phyloP scores from a whole-genome alignment of 2,797 vertebrate species.

The Micropoecilia bifurca region DNA sequence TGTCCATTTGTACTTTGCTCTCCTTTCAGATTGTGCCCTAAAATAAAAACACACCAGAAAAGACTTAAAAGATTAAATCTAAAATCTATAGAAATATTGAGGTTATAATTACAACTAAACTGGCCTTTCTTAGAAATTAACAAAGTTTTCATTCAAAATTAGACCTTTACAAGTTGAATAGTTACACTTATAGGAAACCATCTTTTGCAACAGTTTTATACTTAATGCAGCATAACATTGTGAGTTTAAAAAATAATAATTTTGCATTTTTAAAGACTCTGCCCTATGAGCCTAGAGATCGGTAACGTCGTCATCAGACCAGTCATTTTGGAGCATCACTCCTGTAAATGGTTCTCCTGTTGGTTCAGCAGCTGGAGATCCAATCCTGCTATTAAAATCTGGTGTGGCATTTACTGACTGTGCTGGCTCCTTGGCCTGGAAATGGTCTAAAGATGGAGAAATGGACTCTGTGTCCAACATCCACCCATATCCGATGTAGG shows the following conservation, averaged over 20 bases:
- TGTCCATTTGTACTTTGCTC: not conserved
- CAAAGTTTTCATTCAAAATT: slow-evolving; percentile 4
- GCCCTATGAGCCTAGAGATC: slow-evolving; percentile 48
- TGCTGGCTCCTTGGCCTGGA: slow-evolving; percentile 48
- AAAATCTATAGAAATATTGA: slow-evolving; percentile 1
- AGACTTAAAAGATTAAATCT: not conserved
- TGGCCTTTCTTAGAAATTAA: not conserved
- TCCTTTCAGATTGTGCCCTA: not conserved
- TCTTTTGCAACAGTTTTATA: not conserved
- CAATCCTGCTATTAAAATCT: slow-evolving; percentile 29
- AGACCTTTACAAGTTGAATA: slow-evolving; percentile 1
- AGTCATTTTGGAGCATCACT: slow-evolving; percentile 44
- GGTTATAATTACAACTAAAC: not conserved
- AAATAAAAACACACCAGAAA: not conserved
- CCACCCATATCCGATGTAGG: slow-evolving; percentile 58
- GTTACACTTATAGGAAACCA: not conserved
- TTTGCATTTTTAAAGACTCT: not conserved
- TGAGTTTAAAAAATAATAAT: not conserved
- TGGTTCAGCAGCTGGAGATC: slow-evolving; percentile 23
- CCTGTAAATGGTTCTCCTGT: slow-evolving; percentile 34
- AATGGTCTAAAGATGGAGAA: slow-evolving; percentile 58
- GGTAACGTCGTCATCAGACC: slow-evolving; percentile 67
- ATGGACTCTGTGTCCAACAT: slow-evolving; percentile 64
- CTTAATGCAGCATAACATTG: not conserved
- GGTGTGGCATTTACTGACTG: slow-evolving; percentile 30